These are phyloP conservation scores for Caenorhabditis panamensis DNA, from an alignment of 2,888 invertebrate species.

Conservation along the genomic window DNA sequence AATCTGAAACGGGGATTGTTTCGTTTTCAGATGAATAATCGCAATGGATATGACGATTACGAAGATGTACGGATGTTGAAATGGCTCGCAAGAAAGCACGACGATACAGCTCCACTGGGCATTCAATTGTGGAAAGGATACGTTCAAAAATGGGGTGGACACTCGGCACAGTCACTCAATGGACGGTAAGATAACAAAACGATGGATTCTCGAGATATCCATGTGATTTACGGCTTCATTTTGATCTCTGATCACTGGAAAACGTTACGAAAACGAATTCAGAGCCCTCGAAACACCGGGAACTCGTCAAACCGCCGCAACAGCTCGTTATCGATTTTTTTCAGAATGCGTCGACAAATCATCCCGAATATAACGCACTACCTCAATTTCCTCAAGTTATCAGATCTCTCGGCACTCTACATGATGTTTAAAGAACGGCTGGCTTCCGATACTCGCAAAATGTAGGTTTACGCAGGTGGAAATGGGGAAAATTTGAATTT, in stretches of 20 bases:
- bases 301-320: neutral
- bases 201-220: too few relatives aligned
- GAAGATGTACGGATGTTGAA: constrained; percentile 42
- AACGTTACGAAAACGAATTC: too few relatives aligned
- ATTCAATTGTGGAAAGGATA: constrained; percentile 14
- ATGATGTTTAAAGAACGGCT: constrained; percentile 8
- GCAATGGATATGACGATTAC: neutral
- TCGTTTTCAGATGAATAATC: constrained; percentile 31
- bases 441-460: neutral
- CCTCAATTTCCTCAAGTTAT: neutral
- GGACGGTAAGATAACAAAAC: constrained; percentile 16
- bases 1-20: too few relatives aligned
- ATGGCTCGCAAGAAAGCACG: constrained; percentile 24
- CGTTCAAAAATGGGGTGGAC: neutral
- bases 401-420: neutral
- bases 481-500: too few relatives aligned
- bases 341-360: constrained; percentile 28
- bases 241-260: too few relatives aligned
- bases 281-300: too few relatives aligned
- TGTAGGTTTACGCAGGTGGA: too few relatives aligned
- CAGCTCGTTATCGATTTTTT: neutral
- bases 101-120: neutral
- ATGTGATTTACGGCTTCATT: neutral
- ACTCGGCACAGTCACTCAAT: constrained; percentile 19
- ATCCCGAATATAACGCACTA: constrained; percentile 21